These are phyloP conservation scores for Lycocerus yunnanus DNA, from an alignment of 2,888 invertebrate genomes.

Conservation along the genomic window DNA sequence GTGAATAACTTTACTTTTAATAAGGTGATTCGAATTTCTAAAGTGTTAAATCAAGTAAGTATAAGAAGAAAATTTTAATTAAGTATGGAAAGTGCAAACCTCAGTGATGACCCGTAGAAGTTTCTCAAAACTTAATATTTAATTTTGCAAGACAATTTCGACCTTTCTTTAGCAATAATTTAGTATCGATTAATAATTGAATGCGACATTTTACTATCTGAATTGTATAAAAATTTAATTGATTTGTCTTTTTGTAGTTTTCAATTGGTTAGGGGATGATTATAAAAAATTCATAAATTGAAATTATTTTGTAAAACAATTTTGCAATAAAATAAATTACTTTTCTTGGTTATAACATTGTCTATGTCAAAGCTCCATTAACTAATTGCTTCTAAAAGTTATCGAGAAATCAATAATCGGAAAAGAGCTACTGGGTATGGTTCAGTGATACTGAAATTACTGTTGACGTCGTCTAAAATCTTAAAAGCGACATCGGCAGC, in stretches of 20 bases:
- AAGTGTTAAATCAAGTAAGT: not conserved
- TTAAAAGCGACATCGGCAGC: constrained; percentile 8
- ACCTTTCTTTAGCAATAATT: not conserved
- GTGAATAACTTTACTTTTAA: not conserved
- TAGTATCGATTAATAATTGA: not conserved
- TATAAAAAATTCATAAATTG: not conserved
- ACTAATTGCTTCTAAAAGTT: constrained; percentile 16
- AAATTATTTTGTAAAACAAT: not conserved
- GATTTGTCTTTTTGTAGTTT: not conserved
- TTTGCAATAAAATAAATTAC: not conserved
- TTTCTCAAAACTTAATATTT: not conserved
- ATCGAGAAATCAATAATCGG: constrained; percentile 11
- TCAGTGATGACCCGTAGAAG: not conserved
- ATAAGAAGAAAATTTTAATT: not conserved
- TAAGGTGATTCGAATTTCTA: not conserved
- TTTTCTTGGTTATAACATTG: constrained; percentile 1
- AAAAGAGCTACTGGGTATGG: constrained; percentile 12
- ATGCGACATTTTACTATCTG: not conserved
- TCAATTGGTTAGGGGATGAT: not conserved
- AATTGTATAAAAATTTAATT: not conserved
- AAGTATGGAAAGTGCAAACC: not conserved
- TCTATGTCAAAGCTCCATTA: constrained; percentile 16
- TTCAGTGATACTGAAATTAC: constrained; percentile 13
- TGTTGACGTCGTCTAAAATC: constrained; percentile 16
- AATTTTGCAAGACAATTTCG: not conserved